These are phyloP conservation scores for Pemphredon lugubris DNA, from an alignment of 2,888 invertebrate species.

Conservation along the genomic window DNA sequence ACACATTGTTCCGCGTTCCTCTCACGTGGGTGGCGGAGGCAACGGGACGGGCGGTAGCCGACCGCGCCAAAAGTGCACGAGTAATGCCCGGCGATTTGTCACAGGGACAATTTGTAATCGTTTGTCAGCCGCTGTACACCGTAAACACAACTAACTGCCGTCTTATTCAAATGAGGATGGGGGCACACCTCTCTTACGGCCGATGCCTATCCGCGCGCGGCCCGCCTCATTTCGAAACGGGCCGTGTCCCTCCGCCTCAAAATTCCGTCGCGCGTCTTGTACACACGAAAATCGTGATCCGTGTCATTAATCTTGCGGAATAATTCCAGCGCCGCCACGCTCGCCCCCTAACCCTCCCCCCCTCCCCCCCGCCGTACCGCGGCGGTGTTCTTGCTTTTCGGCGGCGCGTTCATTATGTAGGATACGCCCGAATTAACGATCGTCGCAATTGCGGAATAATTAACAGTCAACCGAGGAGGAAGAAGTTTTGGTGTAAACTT, in stretches of 20 bases:
- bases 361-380: background rate
- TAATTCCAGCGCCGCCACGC: constrained; percentile 27
- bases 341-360: constrained; percentile 14
- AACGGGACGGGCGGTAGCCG: constrained; percentile 18
- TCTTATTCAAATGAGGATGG: constrained; percentile 78
- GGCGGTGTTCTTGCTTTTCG: background rate
- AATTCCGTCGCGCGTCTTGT: constrained; percentile 41
- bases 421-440: background rate
- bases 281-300: constrained; percentile 53
- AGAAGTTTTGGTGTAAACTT: too few relatives aligned
- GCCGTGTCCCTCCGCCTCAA: constrained; percentile 19
- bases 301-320: constrained; percentile 60
- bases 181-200: constrained; percentile 30
- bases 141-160: constrained; percentile 79
- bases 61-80: constrained; percentile 62
- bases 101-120: constrained; percentile 78
- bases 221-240: constrained; percentile 47
- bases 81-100: constrained; percentile 63
- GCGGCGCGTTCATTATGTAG: constrained; percentile 10
- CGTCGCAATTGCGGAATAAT: background rate
- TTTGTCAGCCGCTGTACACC: constrained; percentile 76
- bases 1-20: constrained; percentile 18
- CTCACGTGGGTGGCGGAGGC: constrained; percentile 31
- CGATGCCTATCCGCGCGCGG: constrained; percentile 52
- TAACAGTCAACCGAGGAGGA: too few relatives aligned